These are phyloP conservation scores for Ctena decussata DNA, from an alignment of 2,888 invertebrate species.

Conservation along the genomic window DNA sequence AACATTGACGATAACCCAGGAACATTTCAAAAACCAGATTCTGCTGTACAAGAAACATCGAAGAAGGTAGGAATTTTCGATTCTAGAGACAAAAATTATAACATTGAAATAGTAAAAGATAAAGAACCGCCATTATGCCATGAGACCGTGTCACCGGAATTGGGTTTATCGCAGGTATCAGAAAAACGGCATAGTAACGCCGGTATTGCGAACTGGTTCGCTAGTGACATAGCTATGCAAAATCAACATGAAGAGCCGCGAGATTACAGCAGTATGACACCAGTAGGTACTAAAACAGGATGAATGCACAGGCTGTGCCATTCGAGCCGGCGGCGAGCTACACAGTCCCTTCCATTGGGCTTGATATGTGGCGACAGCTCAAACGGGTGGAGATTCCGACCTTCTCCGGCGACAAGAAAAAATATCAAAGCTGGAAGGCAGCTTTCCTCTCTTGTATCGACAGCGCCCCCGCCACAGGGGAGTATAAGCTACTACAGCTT, in stretches of 20 bases:
- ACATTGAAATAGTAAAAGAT: not conserved
- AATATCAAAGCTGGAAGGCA: too few relatives aligned
- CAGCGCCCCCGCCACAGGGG: too few relatives aligned
- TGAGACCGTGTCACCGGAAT: not conserved
- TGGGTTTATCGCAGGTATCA: not conserved
- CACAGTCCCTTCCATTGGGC: too few relatives aligned
- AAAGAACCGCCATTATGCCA: not conserved
- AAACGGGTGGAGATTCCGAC: constrained; percentile 18
- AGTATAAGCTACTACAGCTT: too few relatives aligned
- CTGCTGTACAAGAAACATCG: not conserved
- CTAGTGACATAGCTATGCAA: too few relatives aligned
- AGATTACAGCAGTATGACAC: not conserved
- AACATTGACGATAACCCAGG: not conserved
- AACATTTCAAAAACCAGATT: not conserved
- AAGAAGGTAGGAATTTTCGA: not conserved
- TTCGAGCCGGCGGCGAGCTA: not conserved
- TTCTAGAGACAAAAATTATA: too few relatives aligned
- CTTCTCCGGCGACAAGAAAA: constrained; percentile 10
- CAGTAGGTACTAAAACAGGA: not conserved
- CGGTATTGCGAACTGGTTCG: not conserved
- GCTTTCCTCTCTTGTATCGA: too few relatives aligned
- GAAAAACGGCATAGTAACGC: not conserved
- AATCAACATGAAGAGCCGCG: not conserved
- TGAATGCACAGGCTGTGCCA: not conserved
- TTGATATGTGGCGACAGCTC: too few relatives aligned